These are phyloP conservation scores for Anoncus sp. DNA, from an alignment of 2,888 invertebrate species.

Conservation along the genomic window DNA sequence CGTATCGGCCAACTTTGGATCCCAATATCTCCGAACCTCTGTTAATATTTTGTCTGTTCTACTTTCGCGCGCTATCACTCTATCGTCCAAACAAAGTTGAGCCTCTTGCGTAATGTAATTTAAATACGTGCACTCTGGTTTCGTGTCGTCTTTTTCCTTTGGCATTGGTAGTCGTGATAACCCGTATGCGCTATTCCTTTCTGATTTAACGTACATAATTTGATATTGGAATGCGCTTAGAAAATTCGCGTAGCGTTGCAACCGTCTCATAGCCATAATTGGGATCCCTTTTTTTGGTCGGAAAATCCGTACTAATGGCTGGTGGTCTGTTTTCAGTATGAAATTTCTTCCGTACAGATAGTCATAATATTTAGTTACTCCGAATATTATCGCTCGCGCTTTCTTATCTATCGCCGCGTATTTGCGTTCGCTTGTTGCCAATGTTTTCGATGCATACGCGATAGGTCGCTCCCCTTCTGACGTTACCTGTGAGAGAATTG, in stretches of 20 bases:
- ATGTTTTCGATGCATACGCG: conserved; percentile 41
- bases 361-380: conserved; percentile 77
- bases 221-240: conserved; percentile 28
- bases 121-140: too few relatives aligned
- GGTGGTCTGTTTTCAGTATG: conserved; percentile 68
- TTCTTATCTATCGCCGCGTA: conserved; percentile 72
- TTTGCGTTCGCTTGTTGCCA: conserved; percentile 43
- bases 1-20: too few relatives aligned
- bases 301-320: conserved; percentile 59
- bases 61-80: too few relatives aligned
- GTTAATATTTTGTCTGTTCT: too few relatives aligned
- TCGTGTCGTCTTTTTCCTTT: conserved; percentile 3
- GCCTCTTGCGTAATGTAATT: too few relatives aligned
- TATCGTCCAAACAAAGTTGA: too few relatives aligned
- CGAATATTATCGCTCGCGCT: too few relatives aligned
- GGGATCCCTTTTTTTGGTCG: conserved; percentile 43
- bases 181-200: conserved; percentile 30
- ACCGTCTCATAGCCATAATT: conserved; percentile 23
- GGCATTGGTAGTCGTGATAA: conserved; percentile 46
- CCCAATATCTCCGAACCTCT: too few relatives aligned
- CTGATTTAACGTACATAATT: conserved; percentile 32
- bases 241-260: conserved; percentile 34
- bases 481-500: conserved; percentile 33
- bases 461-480: conserved; percentile 46
- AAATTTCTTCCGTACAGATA: conserved; percentile 77